Conservation (phyloP, 2,113 vertebrate species). For the Callaeas wilsoni region DNA sequence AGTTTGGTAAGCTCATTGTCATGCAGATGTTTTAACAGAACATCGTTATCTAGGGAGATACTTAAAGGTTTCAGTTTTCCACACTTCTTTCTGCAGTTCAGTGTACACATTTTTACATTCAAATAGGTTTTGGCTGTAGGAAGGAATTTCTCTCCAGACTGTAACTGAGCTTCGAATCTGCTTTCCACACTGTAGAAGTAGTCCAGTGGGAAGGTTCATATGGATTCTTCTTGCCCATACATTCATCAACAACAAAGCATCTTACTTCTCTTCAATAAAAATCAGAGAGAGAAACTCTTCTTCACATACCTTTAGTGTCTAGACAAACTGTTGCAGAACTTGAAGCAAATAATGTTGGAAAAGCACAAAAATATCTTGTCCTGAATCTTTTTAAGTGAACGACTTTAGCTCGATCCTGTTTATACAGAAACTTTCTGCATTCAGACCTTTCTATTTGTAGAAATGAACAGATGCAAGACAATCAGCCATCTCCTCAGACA, state of each 20-base stretch:
- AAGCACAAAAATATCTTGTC: background rate
- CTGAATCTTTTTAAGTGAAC: background rate
- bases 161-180: background rate
- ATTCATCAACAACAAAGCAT: background rate
- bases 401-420: background rate
- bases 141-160: background rate
- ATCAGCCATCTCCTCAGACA: background rate
- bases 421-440: background rate
- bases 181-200: background rate
- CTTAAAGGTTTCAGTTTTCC: background rate
- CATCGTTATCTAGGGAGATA: background rate
- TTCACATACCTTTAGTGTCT: background rate
- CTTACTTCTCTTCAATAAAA: background rate
- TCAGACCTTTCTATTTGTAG: background rate
- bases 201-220: background rate
- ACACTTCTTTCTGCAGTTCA: background rate
- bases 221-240: background rate
- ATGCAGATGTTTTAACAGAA: background rate
- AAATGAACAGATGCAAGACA: background rate
- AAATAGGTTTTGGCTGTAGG: background rate
- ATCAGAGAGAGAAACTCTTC: background rate
- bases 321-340: background rate
- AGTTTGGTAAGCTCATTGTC: background rate
- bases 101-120: fast-evolving
- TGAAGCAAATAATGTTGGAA: background rate